Base-by-base conservation (phyloP, 2,888 invertebrate species). In the Leptogaster cylindrica region DNA sequence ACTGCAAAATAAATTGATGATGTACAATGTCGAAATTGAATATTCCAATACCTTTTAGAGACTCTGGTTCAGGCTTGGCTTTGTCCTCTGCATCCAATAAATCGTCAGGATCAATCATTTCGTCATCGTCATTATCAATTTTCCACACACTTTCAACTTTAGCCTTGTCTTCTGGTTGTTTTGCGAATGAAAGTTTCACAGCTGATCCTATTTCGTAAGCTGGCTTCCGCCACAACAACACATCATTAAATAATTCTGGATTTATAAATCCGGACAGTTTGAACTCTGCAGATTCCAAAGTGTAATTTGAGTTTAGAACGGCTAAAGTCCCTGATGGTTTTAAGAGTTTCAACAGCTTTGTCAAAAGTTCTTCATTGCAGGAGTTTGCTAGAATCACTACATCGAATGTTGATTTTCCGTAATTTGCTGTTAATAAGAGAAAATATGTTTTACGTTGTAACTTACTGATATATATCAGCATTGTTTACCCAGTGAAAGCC, bases 31-130 rank as follows among this genome's bases (percentile, higher is more conserved):
- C 31, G 28, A 41, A 7, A 58, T 10, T 31, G 23, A 7, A 33
- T 16, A 12, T 51, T 48, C n/a, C 50, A 50, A 70, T 78, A 93
- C 94, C 93, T 87, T 85, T 89, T n/a, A 97, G 83, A 8, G 91
- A 88, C 14, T 87, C 83, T 25, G 91, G 88, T 75, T 93, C 90
- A 2, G 98, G 98, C 81, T 92, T 95, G 74, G 88, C 87, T 70
- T 92, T 85, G 80, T 98, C 97, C 68, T 90, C 90, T 74, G 93
- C 95, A 80, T 95, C 94, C 14, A 99, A 82, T 25, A 99, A 84
- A 72, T 90, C 88, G 79, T 95, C 91, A 69, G 92, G 91, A 81
- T 97, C 91, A 72, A 97, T 93, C 25, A 88, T 83, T 69, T 89
- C 89, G 75, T 93, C 91, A 7, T 89, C 88, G 70, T 86, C 85